A percentile compares a stretch with the other conserved stretches of the same genome.
These are phyloP conservation scores for Acrossocheilus wenchowensis DNA, from an alignment of 2,797 vertebrate genomes.

Conservation along the genomic window DNA sequence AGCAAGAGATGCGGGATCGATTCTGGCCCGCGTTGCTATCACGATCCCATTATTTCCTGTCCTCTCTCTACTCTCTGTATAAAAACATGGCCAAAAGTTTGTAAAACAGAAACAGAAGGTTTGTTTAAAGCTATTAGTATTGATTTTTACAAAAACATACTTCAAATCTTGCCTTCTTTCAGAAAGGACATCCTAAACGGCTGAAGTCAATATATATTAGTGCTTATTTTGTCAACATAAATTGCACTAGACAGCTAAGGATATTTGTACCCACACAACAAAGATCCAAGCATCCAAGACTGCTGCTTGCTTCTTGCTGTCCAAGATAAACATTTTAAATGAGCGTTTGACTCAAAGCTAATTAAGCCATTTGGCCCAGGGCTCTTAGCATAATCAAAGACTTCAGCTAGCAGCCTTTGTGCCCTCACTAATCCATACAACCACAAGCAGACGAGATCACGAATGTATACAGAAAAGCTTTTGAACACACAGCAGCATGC, in stretches of 20 bases:
- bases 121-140: slow-evolving; percentile 14
- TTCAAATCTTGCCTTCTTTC: slow-evolving; percentile 12
- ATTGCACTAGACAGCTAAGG: slow-evolving; percentile 44
- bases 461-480: slow-evolving; percentile 25
- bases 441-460: slow-evolving; percentile 11
- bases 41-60: slow-evolving; percentile 10
- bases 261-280: slow-evolving; percentile 50
- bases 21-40: not conserved
- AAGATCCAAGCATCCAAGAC: slow-evolving; percentile 50
- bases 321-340: slow-evolving; percentile 64
- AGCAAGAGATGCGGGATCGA: not conserved
- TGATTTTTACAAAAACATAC: slow-evolving; percentile 12
- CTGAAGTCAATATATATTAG: slow-evolving; percentile 30
- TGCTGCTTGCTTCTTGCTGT: slow-evolving; percentile 35
- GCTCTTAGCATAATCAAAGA: slow-evolving; percentile 59
- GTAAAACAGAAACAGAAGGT: slow-evolving; percentile 5
- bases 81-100: slow-evolving; percentile 13
- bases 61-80: not conserved
- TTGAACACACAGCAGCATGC: slow-evolving; percentile 3
- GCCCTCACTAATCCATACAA: slow-evolving; percentile 51
- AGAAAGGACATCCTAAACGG: slow-evolving; percentile 29
- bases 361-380: slow-evolving; percentile 56
- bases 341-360: slow-evolving; percentile 55
- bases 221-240: slow-evolving; percentile 45
- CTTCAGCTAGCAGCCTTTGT: slow-evolving; percentile 41